These are phyloP conservation scores for Habrosyne pyritoides DNA, from an alignment of 2,888 invertebrate genomes.

Conservation along the genomic window DNA sequence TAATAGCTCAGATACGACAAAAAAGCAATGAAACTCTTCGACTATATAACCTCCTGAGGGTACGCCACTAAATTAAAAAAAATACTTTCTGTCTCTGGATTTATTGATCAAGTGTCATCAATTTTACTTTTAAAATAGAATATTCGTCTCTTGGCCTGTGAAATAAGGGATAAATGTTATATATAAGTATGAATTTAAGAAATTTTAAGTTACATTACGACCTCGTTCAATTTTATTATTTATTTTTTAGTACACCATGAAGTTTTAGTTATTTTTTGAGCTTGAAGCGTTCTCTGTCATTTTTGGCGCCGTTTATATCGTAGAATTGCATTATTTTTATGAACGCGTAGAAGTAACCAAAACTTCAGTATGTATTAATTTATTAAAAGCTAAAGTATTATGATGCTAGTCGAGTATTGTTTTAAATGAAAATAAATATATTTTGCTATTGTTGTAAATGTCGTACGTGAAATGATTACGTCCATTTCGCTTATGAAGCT, in stretches of 20 bases:
- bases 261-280: background rate
- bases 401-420: conserved; percentile 75
- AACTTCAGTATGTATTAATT: conserved; percentile 20
- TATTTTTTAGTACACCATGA: conserved; percentile 14
- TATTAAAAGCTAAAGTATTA: conserved; percentile 67
- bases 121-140: conserved; percentile 66
- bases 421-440: conserved; percentile 31
- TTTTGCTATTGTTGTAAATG: conserved; percentile 19
- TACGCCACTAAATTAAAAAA: background rate
- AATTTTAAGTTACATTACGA: conserved; percentile 23
- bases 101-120: background rate
- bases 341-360: conserved; percentile 19
- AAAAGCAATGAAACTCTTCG: too few relatives aligned
- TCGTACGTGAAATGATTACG: conserved; percentile 48
- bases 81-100: background rate
- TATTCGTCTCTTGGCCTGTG: conserved; percentile 72
- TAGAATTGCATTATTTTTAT: conserved; percentile 28
- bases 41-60: background rate
- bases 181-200: conserved; percentile 39
- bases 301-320: background rate
- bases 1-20: too few relatives aligned
- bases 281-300: background rate
- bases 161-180: conserved; percentile 50
- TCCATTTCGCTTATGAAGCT: conserved; percentile 71
- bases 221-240: conserved; percentile 28